Conservation (phyloP, 2,888 invertebrate species). For the Sericinus montela region DNA sequence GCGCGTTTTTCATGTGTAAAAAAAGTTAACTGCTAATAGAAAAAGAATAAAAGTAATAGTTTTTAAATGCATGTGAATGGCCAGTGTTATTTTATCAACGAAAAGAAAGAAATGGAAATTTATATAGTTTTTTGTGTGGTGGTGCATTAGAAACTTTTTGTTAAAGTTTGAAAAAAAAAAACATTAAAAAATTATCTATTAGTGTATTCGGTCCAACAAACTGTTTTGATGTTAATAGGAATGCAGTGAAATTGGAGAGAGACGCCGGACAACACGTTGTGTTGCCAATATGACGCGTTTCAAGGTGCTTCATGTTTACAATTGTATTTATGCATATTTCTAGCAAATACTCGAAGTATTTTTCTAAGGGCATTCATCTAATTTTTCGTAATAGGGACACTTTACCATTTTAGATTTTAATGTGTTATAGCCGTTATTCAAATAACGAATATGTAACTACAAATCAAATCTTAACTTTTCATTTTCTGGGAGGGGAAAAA, state of each 20-base stretch:
- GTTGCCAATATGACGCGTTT: slow-evolving; percentile 56
- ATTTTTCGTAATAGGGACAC: too few relatives aligned
- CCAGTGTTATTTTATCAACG: too few relatives aligned
- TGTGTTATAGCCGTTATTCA: too few relatives aligned
- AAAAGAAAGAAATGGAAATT: neutral
- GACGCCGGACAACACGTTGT: slow-evolving; percentile 29
- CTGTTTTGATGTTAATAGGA: slow-evolving; percentile 28
- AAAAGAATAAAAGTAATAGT: too few relatives aligned
- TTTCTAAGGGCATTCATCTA: too few relatives aligned
- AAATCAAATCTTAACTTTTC: too few relatives aligned
- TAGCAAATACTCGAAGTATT: too few relatives aligned
- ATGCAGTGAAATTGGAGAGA: slow-evolving; percentile 41
- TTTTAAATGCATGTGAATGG: too few relatives aligned
- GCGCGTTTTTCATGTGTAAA: neutral
- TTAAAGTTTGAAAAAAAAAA: neutral
- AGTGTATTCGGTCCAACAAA: neutral
- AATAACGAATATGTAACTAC: too few relatives aligned
- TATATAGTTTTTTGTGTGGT: neutral
- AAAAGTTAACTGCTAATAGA: neutral
- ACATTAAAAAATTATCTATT: neutral
- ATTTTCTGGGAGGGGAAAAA: too few relatives aligned
- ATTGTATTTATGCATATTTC: neutral
- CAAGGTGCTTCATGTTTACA: slow-evolving; percentile 43
- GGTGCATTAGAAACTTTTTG: neutral
- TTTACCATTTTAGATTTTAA: too few relatives aligned